These are phyloP conservation scores for Phrynocephalus vlangalii DNA, from an alignment of 2,797 vertebrate genomes.

Conservation along the genomic window DNA sequence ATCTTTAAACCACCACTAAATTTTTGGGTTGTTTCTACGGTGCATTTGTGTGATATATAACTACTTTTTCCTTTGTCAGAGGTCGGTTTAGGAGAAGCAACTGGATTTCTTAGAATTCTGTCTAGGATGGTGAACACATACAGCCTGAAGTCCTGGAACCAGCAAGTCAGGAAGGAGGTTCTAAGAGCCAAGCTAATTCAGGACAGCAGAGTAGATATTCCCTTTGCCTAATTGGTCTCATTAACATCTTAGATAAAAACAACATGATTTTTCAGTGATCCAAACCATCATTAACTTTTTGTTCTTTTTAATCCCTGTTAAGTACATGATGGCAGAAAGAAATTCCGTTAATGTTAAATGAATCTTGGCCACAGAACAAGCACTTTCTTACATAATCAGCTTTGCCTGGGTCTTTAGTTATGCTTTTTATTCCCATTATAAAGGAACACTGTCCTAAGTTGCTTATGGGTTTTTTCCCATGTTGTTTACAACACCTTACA, in stretches of 20 bases:
- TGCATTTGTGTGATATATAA: not conserved
- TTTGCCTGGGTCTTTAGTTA: conserved; percentile 36
- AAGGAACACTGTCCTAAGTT: conserved; percentile 1
- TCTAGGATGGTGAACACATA: not conserved
- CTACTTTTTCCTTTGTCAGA: not conserved
- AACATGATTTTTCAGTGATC: conserved; percentile 19
- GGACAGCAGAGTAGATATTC: not conserved
- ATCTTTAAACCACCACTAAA: too few species aligned
- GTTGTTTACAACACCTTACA: not conserved
- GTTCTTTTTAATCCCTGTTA: not conserved
- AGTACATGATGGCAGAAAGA: not conserved
- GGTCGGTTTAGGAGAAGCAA: not conserved
- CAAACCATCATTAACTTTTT: not conserved
- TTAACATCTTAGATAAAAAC: conserved; percentile 16
- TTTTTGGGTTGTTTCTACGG: too few species aligned
- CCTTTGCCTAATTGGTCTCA: not conserved
- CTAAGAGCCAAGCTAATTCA: not conserved
- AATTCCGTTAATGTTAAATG: conserved; percentile 30
- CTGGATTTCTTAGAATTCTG: not conserved
- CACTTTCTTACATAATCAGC: conserved; percentile 15
- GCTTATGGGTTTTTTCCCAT: not conserved
- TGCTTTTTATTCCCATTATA: conserved; percentile 14
- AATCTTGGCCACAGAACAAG: conserved; percentile 11
- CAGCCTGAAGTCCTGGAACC: conserved; percentile 6
- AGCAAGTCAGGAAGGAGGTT: not conserved